phyloP scores from a whole-genome alignment of 2,888 invertebrate genomes.

The Cyaniris semiargus region DNA sequence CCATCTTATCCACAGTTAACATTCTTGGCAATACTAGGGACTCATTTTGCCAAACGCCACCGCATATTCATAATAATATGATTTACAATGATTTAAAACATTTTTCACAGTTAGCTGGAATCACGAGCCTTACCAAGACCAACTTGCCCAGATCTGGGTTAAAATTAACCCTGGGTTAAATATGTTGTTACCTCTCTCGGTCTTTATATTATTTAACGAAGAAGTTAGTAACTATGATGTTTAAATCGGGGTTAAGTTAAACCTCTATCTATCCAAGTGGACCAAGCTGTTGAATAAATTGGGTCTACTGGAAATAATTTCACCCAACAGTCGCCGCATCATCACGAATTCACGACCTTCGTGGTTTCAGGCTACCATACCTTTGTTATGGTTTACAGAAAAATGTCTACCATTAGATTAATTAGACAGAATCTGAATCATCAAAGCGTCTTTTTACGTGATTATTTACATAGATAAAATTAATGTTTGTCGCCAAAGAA shows the following conservation, averaged over 20 bases:
- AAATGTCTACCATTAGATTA: neutral
- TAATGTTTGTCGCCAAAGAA: neutral
- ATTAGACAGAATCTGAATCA: neutral
- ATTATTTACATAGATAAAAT: neutral
- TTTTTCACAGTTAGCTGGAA: neutral
- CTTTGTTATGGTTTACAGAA: neutral
- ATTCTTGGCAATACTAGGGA: slow-evolving; percentile 2
- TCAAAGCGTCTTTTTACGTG: neutral
- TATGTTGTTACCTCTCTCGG: no score
- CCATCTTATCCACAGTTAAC: neutral
- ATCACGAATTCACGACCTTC: slow-evolving; percentile 23
- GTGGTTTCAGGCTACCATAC: neutral
- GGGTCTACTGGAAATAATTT: slow-evolving; percentile 17
- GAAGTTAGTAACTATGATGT: no score
- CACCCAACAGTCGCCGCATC: neutral
- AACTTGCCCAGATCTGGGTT: neutral
- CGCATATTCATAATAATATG: neutral
- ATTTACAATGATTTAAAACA: neutral
- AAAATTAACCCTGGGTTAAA: neutral
- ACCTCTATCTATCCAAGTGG: no score
- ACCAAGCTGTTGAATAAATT: neutral
- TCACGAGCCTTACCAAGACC: neutral
- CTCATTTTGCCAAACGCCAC: slow-evolving; percentile 2
- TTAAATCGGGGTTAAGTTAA: no score
- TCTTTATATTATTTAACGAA: neutral